Evolutionary conservation across 2,888 invertebrate genomes (phyloP).

Genomic region (Agonopterix subpropinquella): DNA sequence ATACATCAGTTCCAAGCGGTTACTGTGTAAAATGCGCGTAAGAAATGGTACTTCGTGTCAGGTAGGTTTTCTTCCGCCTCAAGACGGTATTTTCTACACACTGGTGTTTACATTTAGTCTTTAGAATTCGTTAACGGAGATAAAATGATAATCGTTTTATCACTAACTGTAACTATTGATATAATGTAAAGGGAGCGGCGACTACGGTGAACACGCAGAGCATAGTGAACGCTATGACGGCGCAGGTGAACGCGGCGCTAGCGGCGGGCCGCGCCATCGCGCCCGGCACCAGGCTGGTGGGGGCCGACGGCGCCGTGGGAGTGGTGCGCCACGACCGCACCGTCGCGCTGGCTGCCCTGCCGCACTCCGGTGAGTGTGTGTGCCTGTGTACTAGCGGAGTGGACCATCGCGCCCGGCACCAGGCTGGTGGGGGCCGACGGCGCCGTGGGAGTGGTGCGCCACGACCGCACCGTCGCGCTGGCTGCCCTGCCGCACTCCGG

Average conservation of each 20-base stretch:
- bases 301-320: constrained; percentile 78
- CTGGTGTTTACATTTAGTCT: too few relatives aligned
- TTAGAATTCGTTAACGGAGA: too few relatives aligned
- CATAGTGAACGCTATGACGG: constrained; percentile 71
- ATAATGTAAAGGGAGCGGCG: constrained; percentile 26
- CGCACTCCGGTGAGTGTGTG: constrained; percentile 40
- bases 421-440: constrained; percentile 77
- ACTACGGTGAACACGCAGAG: constrained; percentile 39
- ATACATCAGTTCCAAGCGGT: too few relatives aligned
- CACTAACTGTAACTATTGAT: too few relatives aligned
- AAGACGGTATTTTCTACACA: too few relatives aligned
- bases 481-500: constrained; percentile 67
- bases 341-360: constrained; percentile 72
- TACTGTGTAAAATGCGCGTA: too few relatives aligned
- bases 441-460: constrained; percentile 79
- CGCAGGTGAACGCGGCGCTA: constrained; percentile 79
- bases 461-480: constrained; percentile 77
- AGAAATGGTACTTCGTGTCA: too few relatives aligned
- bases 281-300: constrained; percentile 68
- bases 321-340: constrained; percentile 79
- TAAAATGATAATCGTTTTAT: too few relatives aligned
- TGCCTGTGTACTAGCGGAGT: constrained; percentile 11
- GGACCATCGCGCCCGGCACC: constrained; percentile 63
- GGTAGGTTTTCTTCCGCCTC: too few relatives aligned
- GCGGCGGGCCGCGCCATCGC: constrained; percentile 71